Evolutionary conservation across 2,113 vertebrate species (phyloP), one percentile per base, ranked within the genome.

Genomic region (Pelobates fuscus): DNA sequence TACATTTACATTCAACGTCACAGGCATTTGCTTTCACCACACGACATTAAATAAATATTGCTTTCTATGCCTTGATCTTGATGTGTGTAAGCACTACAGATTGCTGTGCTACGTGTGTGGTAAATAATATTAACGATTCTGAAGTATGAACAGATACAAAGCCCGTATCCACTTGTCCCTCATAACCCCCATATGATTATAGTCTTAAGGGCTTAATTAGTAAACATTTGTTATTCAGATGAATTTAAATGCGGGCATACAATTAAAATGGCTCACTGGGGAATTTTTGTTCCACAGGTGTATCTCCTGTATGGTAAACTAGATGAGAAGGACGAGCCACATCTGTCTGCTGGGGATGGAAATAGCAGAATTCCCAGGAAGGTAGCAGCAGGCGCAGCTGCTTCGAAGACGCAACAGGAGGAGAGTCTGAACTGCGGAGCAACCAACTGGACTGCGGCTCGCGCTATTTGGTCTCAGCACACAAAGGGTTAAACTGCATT

Each of bases 321-420:
- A 77, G 59, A 80, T 66, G 11, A 58, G 70, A 80, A 77, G 52
- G 62, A 80, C 46, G 68, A 74, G 75, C 17, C 66, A 74, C 64
- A 82, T 80, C 71, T 81, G 24, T 49, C 67, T 76, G 6, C 67
- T 78, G 72, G 30, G 27, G 80, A 61, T 78, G 67, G 60, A 49
- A 75, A 74, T 20, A 78, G 58, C 27, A 70, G 71, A n/a, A 72
- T 63, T 68, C 77, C 26, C 79, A 71, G 67, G 77, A 77, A 77
- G 81, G 66, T 32, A 8, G 43, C 64, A 78, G 67, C 41, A n/a
- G 0, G 27, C 49, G 70, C 43, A 79, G 75, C 77, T 81, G 52
- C 77, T 49, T 14, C 68, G 2, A 63, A 4, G 62, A 70, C 43
- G 62, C 44, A 67, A 0, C 77, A 30, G 43, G 55, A 57, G 27